These are phyloP conservation scores for Xestia ashworthii DNA, from an alignment of 2,888 invertebrate species.

Conservation along the genomic window DNA sequence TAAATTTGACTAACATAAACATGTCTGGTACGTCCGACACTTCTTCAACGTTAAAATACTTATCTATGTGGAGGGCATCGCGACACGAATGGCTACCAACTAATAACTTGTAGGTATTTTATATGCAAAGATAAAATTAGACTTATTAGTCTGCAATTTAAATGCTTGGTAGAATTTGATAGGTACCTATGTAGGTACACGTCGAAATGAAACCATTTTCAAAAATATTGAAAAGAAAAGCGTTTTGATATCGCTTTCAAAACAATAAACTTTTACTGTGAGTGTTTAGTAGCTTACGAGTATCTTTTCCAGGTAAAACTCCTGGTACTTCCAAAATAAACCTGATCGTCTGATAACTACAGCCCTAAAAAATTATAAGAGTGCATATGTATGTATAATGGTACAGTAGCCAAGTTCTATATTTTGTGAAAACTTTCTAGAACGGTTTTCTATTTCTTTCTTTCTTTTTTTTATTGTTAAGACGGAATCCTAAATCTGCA, in stretches of 20 bases:
- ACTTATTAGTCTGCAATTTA: slow-evolving; percentile 44
- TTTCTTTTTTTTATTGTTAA: too few species aligned
- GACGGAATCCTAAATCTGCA: background rate
- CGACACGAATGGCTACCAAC: slow-evolving; percentile 41
- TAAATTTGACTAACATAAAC: slow-evolving; percentile 57
- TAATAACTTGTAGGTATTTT: slow-evolving; percentile 50
- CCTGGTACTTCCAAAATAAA: background rate
- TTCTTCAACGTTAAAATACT: slow-evolving; percentile 53
- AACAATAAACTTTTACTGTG: background rate
- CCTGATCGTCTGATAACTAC: background rate
- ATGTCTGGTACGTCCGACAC: slow-evolving; percentile 49
- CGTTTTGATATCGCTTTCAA: background rate
- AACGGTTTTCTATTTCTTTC: too few species aligned
- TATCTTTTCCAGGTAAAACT: background rate
- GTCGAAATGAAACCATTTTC: background rate
- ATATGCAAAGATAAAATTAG: slow-evolving; percentile 22
- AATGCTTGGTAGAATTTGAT: slow-evolving; percentile 31
- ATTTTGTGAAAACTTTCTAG: background rate
- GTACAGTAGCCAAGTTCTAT: background rate
- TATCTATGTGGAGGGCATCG: slow-evolving; percentile 36
- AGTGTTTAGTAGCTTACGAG: background rate
- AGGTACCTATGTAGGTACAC: too few species aligned
- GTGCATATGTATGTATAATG: background rate
- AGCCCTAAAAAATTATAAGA: background rate
- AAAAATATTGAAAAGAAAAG: background rate